Base-by-base conservation (phyloP, 2,113 vertebrate species). In the Takifugu bimaculatus region DNA sequence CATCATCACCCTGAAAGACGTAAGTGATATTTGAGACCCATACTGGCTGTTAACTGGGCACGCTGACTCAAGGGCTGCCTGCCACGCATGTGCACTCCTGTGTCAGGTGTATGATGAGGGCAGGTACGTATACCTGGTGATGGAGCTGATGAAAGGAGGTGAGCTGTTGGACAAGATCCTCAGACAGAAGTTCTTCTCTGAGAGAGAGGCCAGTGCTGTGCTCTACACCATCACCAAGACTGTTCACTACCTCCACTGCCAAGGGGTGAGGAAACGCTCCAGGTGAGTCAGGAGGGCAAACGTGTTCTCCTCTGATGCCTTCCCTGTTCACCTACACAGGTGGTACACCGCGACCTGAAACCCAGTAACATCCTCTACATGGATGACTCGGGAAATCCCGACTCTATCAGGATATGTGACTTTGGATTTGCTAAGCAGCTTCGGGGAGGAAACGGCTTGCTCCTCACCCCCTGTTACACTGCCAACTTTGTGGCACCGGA, bases 351-450 rank as follows among this genome's bases (percentile, higher is more conserved):
- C 84, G 96, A 99, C 88, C 93, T 98, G 82, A 99, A 99, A 65
- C 95, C 96, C 78, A 99, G 96, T 88, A 99, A 99, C 90, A 98
- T 98, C 88, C 93, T 98, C 26, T 98, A 98, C 57, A 96, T 93
- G 92, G 95, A 98, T 56, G 93, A 98, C 75, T 98, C 95, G 15
- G 93, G 94, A 57, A 97, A 93, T 81, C 93, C 96, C 3, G 95
- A 99, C 81, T 98, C 95, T n/a, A 98, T 99, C 74, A 89, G 93
- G 60, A 99, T 99, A 81, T 99, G 96, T 86, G 96, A 99, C 83
- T 99, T 98, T 88, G 95, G 96, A 52, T 99, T 98, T 70, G 94
- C 96, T 56, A 99, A 99, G 82, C 96, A 99, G 79, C 93, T 98
- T 63, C 86, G 95, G 48, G 96, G 95, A 69, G 96, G 96, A 60